phyloP scores from a whole-genome alignment of 30 jellyfish, hydroid and myxozoan species.

The Turritopsis dohrnii region DNA sequence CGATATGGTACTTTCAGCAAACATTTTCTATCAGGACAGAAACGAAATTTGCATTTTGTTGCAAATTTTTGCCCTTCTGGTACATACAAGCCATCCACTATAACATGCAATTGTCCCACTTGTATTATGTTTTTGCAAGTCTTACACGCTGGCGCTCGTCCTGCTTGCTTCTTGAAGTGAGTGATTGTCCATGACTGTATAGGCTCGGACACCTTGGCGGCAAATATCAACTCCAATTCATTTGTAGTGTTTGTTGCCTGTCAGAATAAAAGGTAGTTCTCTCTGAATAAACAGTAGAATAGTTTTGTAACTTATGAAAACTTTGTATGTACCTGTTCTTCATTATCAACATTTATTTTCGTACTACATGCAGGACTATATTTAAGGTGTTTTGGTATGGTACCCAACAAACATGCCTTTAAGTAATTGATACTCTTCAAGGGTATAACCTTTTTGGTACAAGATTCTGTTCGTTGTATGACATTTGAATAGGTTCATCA shows the following conservation, averaged over 20 bases:
- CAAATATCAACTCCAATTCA: background rate
- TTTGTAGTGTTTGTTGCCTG: background rate
- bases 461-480: background rate
- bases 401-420: background rate
- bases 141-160: background rate
- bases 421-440: background rate
- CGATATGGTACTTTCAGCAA: too few species aligned
- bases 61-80: too few species aligned
- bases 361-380: background rate
- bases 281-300: background rate
- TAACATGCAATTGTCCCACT: background rate
- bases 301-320: background rate
- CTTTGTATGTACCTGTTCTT: background rate
- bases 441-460: background rate
- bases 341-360: too few species aligned
- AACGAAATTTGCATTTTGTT: too few species aligned
- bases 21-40: too few species aligned
- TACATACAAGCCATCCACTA: background rate
- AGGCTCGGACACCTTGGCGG: background rate
- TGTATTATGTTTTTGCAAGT: background rate
- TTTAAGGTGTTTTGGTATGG: background rate
- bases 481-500: background rate
- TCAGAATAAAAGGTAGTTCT: background rate
- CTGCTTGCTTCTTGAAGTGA: background rate
- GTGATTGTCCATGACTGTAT: background rate